Evolutionary conservation across 2,888 invertebrate species (phyloP), one percentile per base, ranked within the genome.

Genomic region (Xylota sylvarum): DNA sequence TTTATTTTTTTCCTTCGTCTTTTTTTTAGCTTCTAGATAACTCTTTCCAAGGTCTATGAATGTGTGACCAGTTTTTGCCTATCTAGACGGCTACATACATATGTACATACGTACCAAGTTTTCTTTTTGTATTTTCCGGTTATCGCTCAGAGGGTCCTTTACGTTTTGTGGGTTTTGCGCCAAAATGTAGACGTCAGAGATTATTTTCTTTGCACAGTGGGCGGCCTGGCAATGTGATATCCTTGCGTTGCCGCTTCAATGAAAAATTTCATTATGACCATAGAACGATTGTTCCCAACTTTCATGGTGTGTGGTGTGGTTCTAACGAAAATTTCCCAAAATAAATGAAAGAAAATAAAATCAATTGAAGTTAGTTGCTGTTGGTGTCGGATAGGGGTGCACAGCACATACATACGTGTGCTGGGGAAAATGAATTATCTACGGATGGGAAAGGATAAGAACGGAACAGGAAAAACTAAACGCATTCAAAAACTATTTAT

Each of bases 241-340:
- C 77, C 48, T 60, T 62, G 43, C 65, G 12, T 72, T 58, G 46
- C 55, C 55, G 64, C 60, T 85, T 77, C 76, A 72, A 77, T 77
- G 77, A 81, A 77, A 77, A 82, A 77, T 86, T 67, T 77, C 77
- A 73, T 86, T 82, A 86, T 73, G 82, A 73, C 77, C 3, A 3
- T 56, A 40, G 64, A 69, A 73, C 62, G 73, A 82, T 78, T 78
- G 77, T 64, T 64, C 48, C 35, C 60, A 58, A 78, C 60, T 65
- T 81, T 69, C 67, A 48, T 55, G 30, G 65, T n/a, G 9, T 35
- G 55, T 30, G 48, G 1, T 7, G 9, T 12, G 37, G 12, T 30
- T 10, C 23, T 17, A 64, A 40, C 32, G 64, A 35, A 43, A 37
- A 56, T 48, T 32, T 65, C 19, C 46, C n/a, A n/a, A 35, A 50